Conservation (phyloP, 37 sponge, comb jelly and placozoan species). For the Diacarnus erythraeanus region DNA sequence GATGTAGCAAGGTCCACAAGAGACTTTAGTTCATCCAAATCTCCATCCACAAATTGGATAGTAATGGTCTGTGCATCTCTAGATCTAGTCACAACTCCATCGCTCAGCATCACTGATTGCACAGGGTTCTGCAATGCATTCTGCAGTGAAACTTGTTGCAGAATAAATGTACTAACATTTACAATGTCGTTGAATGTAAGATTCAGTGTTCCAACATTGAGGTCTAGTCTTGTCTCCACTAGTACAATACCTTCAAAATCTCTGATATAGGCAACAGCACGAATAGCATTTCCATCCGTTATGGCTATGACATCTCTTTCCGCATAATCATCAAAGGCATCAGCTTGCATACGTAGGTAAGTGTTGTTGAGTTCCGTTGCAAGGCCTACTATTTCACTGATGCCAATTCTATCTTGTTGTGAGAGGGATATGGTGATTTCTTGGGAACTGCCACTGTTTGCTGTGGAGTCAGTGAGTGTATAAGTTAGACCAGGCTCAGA, state of each 20-base stretch:
- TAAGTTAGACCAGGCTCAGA: conserved; percentile 27
- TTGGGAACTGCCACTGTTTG: conserved; percentile 32
- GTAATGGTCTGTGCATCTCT: conserved; percentile 60
- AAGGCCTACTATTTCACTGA: conserved; percentile 54
- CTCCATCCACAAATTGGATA: conserved; percentile 26
- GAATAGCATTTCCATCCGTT: conserved; percentile 71
- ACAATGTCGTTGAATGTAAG: conserved; percentile 84
- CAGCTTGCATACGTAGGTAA: conserved; percentile 76
- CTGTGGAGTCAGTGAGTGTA: conserved; percentile 53
- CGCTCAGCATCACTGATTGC: conserved; percentile 2
- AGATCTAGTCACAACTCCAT: conserved; percentile 38
- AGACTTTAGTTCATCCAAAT: conserved; percentile 61
- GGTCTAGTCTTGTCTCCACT: conserved; percentile 46
- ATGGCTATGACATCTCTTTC: conserved; percentile 79
- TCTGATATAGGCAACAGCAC: conserved; percentile 36
- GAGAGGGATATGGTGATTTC: conserved; percentile 55
- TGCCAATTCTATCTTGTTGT: conserved; percentile 61
- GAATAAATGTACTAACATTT: conserved; percentile 60
- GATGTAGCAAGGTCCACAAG: conserved; percentile 47
- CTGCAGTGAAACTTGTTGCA: conserved; percentile 39
- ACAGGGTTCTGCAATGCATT: not conserved
- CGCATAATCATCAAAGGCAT: conserved; percentile 74
- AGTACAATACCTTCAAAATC: conserved; percentile 63
- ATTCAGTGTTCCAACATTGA: conserved; percentile 52
- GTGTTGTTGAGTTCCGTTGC: conserved; percentile 72